Evolutionary conservation across 2,113 vertebrate species (phyloP), one percentile per base, ranked within the genome.

Genomic region (Seriola dumerili): DNA sequence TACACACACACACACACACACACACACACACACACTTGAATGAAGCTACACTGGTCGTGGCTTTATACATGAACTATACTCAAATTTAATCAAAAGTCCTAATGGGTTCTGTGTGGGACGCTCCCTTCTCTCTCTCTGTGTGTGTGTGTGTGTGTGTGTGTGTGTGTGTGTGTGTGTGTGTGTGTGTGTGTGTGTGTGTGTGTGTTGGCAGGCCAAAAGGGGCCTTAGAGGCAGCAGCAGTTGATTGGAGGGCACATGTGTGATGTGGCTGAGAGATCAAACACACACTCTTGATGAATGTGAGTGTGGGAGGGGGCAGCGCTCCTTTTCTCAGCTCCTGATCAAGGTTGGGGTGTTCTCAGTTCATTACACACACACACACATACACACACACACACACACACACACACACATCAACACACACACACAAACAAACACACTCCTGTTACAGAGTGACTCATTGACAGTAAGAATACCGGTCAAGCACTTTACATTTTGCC

Each of bases 261-360:
- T 96, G 97, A 97, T 97, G 95, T 97, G 97, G 96, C 96, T 97
- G 95, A 97, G 93, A 98, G 97, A 99, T 98, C 97, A 99, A 98
- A 94, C 96, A 95, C 95, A 94, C 95, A 93, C 95, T 95, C 95
- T 96, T 98, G 97, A 98, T 99, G 96, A 97, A 97, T 97, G 96
- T 95, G 94, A 95, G 95, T 95, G 94, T 89, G 92, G 95, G 93
- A 21, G 94, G 94, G 91, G 91, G 94, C 93, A 90, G 78, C 81
- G 62, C 94, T 93, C 90, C 67, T 89, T 92, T 93, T 95, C 93
- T 96, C 88, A 94, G 94, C 95, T 94, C 92, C 89, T 95, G 96
- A 97, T 97, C 96, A 96, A 97, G 95, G 97, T 96, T 95, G 93
- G 96, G 95, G 95, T 96, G 95, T 95, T 96, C 94, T 95, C 92